Percentiles rank a stretch among this genome's conserved stretches.
Conservation (phyloP, 30 jellyfish, hydroid and myxozoan genomes). For the Aurelia sp. region DNA sequence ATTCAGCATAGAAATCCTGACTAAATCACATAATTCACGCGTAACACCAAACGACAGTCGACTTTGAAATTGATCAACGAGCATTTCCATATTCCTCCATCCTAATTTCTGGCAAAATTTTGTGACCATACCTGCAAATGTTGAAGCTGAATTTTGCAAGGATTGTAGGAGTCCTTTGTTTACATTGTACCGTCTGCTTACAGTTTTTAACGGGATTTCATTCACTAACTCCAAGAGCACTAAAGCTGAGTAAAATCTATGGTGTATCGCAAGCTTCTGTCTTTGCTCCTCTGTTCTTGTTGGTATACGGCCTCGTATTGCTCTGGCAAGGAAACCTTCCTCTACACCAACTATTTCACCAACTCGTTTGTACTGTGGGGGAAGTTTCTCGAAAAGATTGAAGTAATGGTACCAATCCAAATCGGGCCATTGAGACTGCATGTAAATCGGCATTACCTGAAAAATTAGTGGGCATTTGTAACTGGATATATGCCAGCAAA, state of each 20-base stretch:
- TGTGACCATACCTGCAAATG: slow-evolving; percentile 99
- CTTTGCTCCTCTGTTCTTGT: slow-evolving; percentile 87
- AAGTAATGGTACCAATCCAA: slow-evolving; percentile 90
- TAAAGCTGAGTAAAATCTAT: slow-evolving; percentile 90
- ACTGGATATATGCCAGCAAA: too few relatives aligned
- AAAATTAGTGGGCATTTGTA: too few relatives aligned
- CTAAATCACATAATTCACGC: slow-evolving; percentile 95
- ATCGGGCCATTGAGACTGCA: slow-evolving; percentile 96
- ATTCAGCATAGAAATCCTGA: slow-evolving; percentile 81
- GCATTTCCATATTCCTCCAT: slow-evolving; percentile 89
- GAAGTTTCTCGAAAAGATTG: slow-evolving; percentile 80
- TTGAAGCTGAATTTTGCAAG: slow-evolving; percentile 89
- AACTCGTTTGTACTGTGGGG: slow-evolving; percentile 87
- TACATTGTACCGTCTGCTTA: slow-evolving; percentile 83
- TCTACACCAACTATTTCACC: slow-evolving; percentile 96
- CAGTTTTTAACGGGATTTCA: slow-evolving; percentile 88
- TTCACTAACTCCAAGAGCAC: slow-evolving; percentile 90
- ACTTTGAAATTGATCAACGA: slow-evolving; percentile 93
- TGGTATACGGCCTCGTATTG: slow-evolving; percentile 84
- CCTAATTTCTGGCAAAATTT: slow-evolving; percentile 97
- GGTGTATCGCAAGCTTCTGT: slow-evolving; percentile 90
- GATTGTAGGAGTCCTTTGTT: slow-evolving; percentile 94
- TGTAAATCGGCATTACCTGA: slow-evolving; percentile 93
- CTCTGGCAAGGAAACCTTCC: slow-evolving; percentile 88
- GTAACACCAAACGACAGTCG: slow-evolving; percentile 96